phyloP scores from a whole-genome alignment of 2,888 invertebrate genomes.

The Drosophila diplacantha region DNA sequence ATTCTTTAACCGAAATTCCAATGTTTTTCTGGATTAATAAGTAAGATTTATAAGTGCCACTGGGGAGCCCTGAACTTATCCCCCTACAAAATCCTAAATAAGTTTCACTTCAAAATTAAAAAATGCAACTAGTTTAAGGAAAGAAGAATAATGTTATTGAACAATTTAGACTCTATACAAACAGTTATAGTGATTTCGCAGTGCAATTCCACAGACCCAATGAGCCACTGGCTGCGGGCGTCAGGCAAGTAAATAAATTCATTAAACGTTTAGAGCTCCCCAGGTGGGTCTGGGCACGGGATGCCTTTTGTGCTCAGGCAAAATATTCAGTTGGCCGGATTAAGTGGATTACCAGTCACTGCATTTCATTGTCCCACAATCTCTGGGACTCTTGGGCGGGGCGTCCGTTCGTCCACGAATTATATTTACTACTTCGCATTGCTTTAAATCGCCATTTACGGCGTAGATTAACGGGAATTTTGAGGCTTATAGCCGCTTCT shows the following conservation, averaged over 20 bases:
- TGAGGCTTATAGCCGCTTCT: conserved; percentile 2
- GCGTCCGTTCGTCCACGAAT: not conserved
- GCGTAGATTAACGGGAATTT: conserved; percentile 25
- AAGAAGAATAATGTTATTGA: conserved; percentile 15
- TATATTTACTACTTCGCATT: conserved; percentile 1
- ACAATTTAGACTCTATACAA: conserved; percentile 16
- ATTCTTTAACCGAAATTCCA: too few relatives aligned
- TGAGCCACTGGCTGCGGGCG: conserved; percentile 30
- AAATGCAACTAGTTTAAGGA: not conserved
- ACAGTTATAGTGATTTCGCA: conserved; percentile 9
- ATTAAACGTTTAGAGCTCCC: conserved; percentile 62
- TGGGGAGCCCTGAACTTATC: not conserved
- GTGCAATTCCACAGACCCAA: conserved; percentile 28
- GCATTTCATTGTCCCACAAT: conserved; percentile 15
- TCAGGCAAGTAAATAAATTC: conserved; percentile 60
- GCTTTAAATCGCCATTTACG: not conserved
- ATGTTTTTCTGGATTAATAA: too few relatives aligned
- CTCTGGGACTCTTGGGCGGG: conserved; percentile 2
- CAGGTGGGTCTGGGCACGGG: conserved; percentile 15
- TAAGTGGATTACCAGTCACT: conserved; percentile 54
- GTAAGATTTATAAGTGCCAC: too few relatives aligned
- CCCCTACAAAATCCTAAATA: not conserved
- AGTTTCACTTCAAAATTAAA: not conserved
- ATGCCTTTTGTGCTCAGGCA: conserved; percentile 33
- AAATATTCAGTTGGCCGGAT: conserved; percentile 51